Base-by-base conservation (phyloP, 2,113 vertebrate species). In the Rhynchomys soricoides region DNA sequence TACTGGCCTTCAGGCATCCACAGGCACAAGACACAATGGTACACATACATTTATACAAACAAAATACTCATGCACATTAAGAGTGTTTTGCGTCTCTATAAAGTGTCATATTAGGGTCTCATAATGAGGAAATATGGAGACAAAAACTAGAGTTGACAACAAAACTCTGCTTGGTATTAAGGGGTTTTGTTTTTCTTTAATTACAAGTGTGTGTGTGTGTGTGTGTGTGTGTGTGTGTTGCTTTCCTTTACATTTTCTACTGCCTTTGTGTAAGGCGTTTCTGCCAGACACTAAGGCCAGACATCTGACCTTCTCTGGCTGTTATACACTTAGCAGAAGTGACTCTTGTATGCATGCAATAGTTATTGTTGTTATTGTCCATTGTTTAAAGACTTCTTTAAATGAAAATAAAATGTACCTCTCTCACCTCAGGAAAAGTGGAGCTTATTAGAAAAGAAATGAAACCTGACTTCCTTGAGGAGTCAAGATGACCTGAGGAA, bases 31-130 rank as follows among this genome's bases (percentile, higher is more conserved):
- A 17, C n/a, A 62, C 29, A 43, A 9, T 31, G 57, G 37, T 31
- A 19, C 24, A 43, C 40, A 59, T 45, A 75, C 7, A 8, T 26
- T 45, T 22, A 45, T 43, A 43, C 55, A 83, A 7, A 15, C 24
- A 19, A 83, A 83, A 83, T 15, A 43, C 24, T 62, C n/a, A 10
- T 45, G 40, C 26, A 5, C 81, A 64, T 64, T 77, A 90, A 95
- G 94, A 77, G 95, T 70, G 64, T 93, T 97, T 90, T 97, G 50
- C 95, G 97, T 96, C 91, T 94, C 86, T 93, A 22, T 70, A 85
- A 95, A 96, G 12, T 70, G 70, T 90, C 83, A 91, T 78, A 55
- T 34, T 91, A 43, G 57, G 86, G 40, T 95, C 87, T 89, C 62
- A 59, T 79, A 91, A 87, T 50, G 26, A 93, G 74, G 5, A 87